Percentiles rank a stretch among this genome's conserved stretches.
These are phyloP conservation scores for Sakesphorus luctuosus DNA, from an alignment of 2,113 vertebrate genomes.

Conservation along the genomic window DNA sequence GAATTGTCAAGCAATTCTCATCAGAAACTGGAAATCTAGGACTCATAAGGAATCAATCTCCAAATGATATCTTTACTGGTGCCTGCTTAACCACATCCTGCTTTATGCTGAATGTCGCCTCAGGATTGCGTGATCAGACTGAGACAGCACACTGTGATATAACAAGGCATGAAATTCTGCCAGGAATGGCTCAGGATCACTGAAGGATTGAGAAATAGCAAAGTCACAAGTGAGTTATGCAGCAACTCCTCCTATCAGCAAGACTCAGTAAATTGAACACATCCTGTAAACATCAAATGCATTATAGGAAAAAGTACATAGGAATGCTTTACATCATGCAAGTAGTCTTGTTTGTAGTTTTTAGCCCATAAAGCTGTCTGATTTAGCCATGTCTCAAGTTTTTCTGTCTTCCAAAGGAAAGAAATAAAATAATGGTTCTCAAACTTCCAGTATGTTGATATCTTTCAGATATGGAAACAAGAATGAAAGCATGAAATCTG, in stretches of 20 bases:
- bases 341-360: not conserved
- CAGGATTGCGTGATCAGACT: not conserved
- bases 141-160: not conserved
- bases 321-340: not conserved
- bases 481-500: not conserved
- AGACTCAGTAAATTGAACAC: not conserved
- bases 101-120: not conserved
- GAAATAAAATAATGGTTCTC: not conserved
- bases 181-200: slow-evolving; percentile 21
- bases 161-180: slow-evolving; percentile 17
- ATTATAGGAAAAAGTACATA: not conserved
- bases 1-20: not conserved
- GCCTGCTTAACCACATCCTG: slow-evolving; percentile 31
- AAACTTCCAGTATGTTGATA: not conserved
- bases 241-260: slow-evolving; percentile 14
- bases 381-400: not conserved
- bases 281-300: not conserved
- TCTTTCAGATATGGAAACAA: not conserved
- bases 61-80: not conserved
- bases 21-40: not conserved
- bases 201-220: slow-evolving; percentile 7
- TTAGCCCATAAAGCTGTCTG: not conserved
- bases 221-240: slow-evolving; percentile 31
- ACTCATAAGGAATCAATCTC: not conserved
- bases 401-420: not conserved